phyloP scores from a whole-genome alignment of 2,113 vertebrate species.

The Toxotes jaculatrix region DNA sequence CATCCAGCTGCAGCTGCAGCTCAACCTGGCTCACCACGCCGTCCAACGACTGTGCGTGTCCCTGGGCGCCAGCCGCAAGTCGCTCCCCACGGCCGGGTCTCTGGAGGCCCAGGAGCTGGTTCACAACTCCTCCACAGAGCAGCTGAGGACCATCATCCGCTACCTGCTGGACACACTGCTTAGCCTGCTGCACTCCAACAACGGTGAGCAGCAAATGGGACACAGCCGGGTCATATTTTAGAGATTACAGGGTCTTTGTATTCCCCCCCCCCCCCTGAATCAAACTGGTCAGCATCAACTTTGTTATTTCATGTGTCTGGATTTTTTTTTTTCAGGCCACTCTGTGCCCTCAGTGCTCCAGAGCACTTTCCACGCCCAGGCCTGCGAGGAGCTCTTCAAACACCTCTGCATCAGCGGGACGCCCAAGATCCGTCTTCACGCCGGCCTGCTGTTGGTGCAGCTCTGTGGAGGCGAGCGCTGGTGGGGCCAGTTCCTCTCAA shows the following conservation, averaged over 20 bases:
- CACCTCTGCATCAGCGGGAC: conserved; percentile 98
- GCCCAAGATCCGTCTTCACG: conserved; percentile 95
- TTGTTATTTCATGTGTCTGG: not conserved
- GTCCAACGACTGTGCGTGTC: conserved; percentile 95
- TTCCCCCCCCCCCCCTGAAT: not conserved
- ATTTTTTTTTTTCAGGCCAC: conserved; percentile 83
- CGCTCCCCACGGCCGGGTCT: conserved; percentile 79
- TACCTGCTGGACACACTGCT: conserved; percentile 98
- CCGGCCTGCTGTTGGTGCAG: conserved; percentile 96
- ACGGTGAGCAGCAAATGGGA: conserved; percentile 85
- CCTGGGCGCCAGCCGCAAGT: conserved; percentile 90
- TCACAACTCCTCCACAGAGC: conserved; percentile 95
- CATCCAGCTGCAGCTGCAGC: conserved; percentile 97
- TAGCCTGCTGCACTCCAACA: conserved; percentile 96
- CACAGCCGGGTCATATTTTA: not conserved
- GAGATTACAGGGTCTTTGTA: not conserved
- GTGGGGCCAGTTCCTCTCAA: conserved; percentile 99
- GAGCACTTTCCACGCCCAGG: conserved; percentile 95
- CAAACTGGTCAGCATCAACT: not conserved
- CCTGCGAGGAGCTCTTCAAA: conserved; percentile 98
- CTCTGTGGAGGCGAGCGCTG: conserved; percentile 96
- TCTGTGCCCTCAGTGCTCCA: conserved; percentile 96
- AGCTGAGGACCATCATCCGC: conserved; percentile 96
- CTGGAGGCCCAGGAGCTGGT: conserved; percentile 90
- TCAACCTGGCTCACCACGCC: conserved; percentile 97